Evolutionary conservation across 2,888 invertebrate genomes (phyloP).

Genomic region (Cyclophora albipunctata): DNA sequence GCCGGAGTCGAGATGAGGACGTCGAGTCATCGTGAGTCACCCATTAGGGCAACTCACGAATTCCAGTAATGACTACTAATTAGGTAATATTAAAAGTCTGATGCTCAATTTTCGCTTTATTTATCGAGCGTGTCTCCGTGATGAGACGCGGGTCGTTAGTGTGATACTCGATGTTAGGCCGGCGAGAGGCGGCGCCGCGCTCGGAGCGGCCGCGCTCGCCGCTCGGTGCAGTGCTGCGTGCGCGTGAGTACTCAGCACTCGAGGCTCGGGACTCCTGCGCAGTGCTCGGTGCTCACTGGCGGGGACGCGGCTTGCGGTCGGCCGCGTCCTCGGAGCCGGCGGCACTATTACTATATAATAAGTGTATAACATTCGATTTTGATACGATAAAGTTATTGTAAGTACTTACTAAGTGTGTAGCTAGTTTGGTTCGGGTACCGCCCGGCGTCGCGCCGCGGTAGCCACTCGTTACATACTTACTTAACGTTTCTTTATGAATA

Average conservation of each 20-base stretch:
- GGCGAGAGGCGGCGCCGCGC: not conserved
- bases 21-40: not conserved
- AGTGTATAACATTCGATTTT: slow-evolving; percentile 3
- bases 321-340: too few relatives aligned
- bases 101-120: slow-evolving; percentile 32
- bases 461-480: too few relatives aligned
- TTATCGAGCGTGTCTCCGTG: slow-evolving; percentile 9
- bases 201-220: not conserved
- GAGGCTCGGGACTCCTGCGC: too few relatives aligned
- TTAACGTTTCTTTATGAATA: too few relatives aligned
- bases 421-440: too few relatives aligned
- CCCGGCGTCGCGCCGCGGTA: too few relatives aligned
- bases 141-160: slow-evolving; percentile 3
- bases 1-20: too few relatives aligned
- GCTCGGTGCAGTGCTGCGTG: not conserved
- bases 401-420: too few relatives aligned
- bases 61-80: slow-evolving; percentile 8
- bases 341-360: slow-evolving; percentile 9
- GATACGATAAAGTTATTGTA: too few relatives aligned
- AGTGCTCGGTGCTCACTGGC: too few relatives aligned
- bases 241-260: too few relatives aligned
- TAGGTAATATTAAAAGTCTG: slow-evolving; percentile 30
- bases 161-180: slow-evolving; percentile 3
- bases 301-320: not conserved
- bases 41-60: slow-evolving; percentile 5